Conservation (phyloP, 2,113 vertebrate species). For the Cryptomyrus ogoouensis region DNA sequence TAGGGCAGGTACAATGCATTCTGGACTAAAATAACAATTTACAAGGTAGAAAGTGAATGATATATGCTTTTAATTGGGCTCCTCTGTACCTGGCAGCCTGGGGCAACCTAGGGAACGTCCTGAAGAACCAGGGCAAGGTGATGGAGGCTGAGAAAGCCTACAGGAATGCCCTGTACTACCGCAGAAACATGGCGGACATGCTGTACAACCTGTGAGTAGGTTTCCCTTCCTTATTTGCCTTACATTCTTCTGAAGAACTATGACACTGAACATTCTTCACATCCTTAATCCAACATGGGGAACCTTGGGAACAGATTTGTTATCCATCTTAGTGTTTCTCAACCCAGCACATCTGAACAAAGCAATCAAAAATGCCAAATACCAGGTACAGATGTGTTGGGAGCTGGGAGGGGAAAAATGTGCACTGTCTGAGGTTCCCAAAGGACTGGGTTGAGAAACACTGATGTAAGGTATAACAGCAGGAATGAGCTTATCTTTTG, state of each 20-base stretch:
- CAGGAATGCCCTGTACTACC: constrained; percentile 93
- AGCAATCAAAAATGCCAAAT: neutral
- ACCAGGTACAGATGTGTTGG: neutral
- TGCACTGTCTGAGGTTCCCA: too few species aligned
- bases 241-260: neutral
- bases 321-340: neutral
- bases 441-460: neutral
- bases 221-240: neutral
- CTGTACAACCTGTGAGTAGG: constrained; percentile 82
- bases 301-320: neutral
- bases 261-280: neutral
- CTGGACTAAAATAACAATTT: neutral
- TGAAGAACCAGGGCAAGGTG: constrained; percentile 97
- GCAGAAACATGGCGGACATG: constrained; percentile 99
- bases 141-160: constrained; percentile 90
- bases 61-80: constrained; percentile 19
- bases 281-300: neutral
- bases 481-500: neutral
- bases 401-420: neutral
- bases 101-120: constrained; percentile 57
- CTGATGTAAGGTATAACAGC: neutral
- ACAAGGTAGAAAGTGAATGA: neutral
- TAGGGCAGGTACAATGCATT: neutral
- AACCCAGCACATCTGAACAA: neutral
- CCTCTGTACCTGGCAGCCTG: constrained; percentile 71